Conservation (phyloP, 2,888 invertebrate species). For the Notodonta dromedarius region DNA sequence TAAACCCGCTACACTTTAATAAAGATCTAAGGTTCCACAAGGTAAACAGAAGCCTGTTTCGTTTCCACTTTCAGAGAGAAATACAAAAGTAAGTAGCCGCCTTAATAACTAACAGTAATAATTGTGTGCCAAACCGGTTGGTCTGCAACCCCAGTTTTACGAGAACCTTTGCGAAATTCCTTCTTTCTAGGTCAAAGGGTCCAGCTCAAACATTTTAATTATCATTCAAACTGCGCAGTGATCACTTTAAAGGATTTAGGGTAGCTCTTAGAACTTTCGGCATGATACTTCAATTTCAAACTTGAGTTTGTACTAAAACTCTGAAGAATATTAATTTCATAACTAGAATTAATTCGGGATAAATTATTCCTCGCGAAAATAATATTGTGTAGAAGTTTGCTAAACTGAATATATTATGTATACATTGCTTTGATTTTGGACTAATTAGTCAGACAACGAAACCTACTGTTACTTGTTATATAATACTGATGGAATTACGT, state of each 20-base stretch:
- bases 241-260: not conserved
- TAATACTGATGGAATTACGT: too few species aligned
- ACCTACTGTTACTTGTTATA: too few species aligned
- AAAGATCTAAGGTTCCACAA: constrained; percentile 23
- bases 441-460: too few species aligned
- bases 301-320: not conserved
- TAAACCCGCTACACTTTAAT: constrained; percentile 9
- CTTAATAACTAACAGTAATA: constrained; percentile 19
- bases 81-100: constrained; percentile 18
- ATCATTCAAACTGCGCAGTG: not conserved
- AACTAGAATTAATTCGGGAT: not conserved
- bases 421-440: too few species aligned
- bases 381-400: constrained; percentile 28
- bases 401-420: constrained; percentile 22
- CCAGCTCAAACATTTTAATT: constrained; percentile 5
- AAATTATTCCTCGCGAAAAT: not conserved
- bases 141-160: constrained; percentile 2
- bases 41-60: constrained; percentile 13
- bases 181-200: not conserved
- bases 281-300: not conserved
- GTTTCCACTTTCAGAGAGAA: constrained; percentile 19
- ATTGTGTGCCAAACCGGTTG: not conserved
- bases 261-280: not conserved
- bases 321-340: not conserved
- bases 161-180: constrained; percentile 1